phyloP scores from a whole-genome alignment of 2,888 invertebrate genomes.

The Ennomos quercinarius region DNA sequence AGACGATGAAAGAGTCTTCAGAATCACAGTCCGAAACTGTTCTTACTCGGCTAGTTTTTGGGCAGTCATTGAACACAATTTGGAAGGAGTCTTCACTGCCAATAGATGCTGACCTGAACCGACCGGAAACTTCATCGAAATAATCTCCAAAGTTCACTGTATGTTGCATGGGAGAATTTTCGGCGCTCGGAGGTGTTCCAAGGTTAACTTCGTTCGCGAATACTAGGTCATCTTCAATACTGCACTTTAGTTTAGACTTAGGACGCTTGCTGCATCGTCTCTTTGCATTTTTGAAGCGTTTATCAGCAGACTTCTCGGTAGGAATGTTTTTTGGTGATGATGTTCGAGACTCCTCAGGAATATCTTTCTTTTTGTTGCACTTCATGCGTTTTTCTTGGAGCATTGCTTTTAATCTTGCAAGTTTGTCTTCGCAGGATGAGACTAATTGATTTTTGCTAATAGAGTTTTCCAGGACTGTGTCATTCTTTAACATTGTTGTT shows the following conservation, averaged over 20 bases:
- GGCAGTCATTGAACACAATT: constrained; percentile 73
- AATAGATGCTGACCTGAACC: constrained; percentile 62
- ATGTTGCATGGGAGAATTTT: constrained; percentile 48
- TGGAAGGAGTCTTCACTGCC: constrained; percentile 77
- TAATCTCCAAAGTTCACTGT: constrained; percentile 44
- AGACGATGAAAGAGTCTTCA: constrained; percentile 85
- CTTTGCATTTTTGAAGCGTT: constrained; percentile 58
- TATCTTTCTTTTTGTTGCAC: constrained; percentile 36
- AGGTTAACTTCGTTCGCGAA: constrained; percentile 61
- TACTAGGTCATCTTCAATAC: constrained; percentile 58
- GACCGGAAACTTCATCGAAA: constrained; percentile 73
- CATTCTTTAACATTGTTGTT: not conserved
- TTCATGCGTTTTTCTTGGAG: constrained; percentile 56
- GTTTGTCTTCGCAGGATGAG: constrained; percentile 70
- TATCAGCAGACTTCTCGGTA: constrained; percentile 50
- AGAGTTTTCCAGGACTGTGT: not conserved
- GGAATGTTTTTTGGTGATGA: constrained; percentile 44
- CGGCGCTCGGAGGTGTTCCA: constrained; percentile 50
- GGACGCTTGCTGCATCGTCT: constrained; percentile 50
- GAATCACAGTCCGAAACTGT: constrained; percentile 82
- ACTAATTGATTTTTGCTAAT: constrained; percentile 52
- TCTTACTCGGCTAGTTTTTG: constrained; percentile 42
- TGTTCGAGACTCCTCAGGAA: constrained; percentile 15
- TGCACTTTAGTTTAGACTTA: constrained; percentile 50
- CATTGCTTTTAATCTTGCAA: constrained; percentile 65